A percentile compares a stretch with the other conserved stretches of the same genome.
These are phyloP conservation scores for Brachypterus glaber DNA, from an alignment of 2,888 invertebrate species.

Conservation along the genomic window DNA sequence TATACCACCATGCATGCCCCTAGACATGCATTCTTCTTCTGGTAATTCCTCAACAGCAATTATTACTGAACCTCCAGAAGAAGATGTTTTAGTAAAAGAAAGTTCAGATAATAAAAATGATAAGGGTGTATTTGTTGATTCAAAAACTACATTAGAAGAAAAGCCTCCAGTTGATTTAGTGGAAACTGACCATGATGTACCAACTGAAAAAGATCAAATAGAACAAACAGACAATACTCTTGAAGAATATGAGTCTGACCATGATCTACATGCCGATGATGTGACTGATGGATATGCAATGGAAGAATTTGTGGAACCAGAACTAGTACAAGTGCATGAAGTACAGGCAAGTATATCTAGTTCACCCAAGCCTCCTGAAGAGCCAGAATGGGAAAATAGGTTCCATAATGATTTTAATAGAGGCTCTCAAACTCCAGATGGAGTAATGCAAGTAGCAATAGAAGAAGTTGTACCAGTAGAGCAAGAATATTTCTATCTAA, in stretches of 20 bases:
- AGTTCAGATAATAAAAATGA: slow-evolving; percentile 12
- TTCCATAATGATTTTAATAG: slow-evolving; percentile 37
- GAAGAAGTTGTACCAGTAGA: slow-evolving; percentile 14
- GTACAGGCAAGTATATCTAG: no score
- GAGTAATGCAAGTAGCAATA: slow-evolving; percentile 11
- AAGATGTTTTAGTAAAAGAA: slow-evolving; percentile 7
- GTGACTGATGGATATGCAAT: background rate
- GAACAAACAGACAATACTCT: no score
- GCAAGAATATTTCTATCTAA: slow-evolving; percentile 13
- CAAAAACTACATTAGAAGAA: slow-evolving; percentile 7
- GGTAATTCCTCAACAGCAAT: slow-evolving; percentile 3
- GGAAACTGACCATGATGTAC: slow-evolving; percentile 13
- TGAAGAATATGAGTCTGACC: background rate
- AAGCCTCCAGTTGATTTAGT: no score
- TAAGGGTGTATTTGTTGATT: slow-evolving; percentile 6
- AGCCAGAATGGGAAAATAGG: slow-evolving; percentile 22
- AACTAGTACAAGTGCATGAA: slow-evolving; percentile 1
- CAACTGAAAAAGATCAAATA: slow-evolving; percentile 10
- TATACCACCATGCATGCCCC: slow-evolving; percentile 23
- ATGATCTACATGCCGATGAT: background rate
- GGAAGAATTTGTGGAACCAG: slow-evolving; percentile 4
- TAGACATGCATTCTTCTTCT: no score
- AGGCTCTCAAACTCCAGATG: slow-evolving; percentile 36
- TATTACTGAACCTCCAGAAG: background rate
- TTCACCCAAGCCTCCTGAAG: slow-evolving; percentile 10